phyloP scores from a whole-genome alignment of 2,113 vertebrate species.

The Oncorhynchus keta region DNA sequence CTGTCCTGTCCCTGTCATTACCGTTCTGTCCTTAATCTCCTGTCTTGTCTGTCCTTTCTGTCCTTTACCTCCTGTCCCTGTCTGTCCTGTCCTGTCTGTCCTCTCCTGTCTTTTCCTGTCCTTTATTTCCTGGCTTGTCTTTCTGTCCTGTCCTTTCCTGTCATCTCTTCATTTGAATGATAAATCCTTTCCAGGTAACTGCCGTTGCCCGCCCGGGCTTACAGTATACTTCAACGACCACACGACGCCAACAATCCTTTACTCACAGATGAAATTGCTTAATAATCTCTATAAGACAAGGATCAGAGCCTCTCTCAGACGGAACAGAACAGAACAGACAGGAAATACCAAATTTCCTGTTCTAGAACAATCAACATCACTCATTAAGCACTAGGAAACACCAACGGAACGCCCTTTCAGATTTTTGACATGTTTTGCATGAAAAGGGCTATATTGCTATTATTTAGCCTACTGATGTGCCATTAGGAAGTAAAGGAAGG shows the following conservation, averaged over 20 bases:
- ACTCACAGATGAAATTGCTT: constrained; percentile 44
- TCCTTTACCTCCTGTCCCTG: no score
- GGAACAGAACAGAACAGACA: constrained; percentile 7
- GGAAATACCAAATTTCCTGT: constrained; percentile 56
- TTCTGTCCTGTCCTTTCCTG: neutral
- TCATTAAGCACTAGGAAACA: constrained; percentile 52
- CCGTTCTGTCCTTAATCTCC: no score
- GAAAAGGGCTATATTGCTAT: constrained; percentile 21
- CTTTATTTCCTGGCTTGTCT: neutral
- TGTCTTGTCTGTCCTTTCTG: no score
- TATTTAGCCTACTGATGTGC: constrained; percentile 25
- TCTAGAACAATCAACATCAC: constrained; percentile 48
- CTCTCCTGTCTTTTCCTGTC: no score
- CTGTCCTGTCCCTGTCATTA: no score
- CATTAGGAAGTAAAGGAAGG: constrained; percentile 41
- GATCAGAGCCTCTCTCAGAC: constrained; percentile 29
- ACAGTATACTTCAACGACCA: constrained; percentile 17
- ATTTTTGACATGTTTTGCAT: neutral
- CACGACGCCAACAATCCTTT: constrained; percentile 9
- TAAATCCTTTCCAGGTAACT: constrained; percentile 30
- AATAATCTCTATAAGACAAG: constrained; percentile 49
- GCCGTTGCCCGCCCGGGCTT: neutral
- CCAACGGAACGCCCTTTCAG: constrained; percentile 50
- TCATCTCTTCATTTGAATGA: neutral
- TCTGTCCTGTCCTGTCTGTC: no score